These are phyloP conservation scores for Candidula unifasciata DNA, from an alignment of 2,888 invertebrate species.

Conservation along the genomic window DNA sequence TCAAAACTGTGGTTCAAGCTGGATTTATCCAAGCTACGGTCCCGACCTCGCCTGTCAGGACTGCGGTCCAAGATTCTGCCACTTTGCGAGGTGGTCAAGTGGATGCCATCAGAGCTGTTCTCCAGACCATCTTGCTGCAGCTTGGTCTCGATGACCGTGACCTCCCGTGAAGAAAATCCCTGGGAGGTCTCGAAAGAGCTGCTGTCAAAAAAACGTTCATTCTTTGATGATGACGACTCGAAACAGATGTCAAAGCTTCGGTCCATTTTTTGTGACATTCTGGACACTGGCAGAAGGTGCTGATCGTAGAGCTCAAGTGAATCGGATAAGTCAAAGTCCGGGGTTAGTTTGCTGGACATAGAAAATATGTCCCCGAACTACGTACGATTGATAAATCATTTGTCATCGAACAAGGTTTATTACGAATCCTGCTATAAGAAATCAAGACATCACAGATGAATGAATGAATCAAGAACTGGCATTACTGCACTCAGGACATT, in stretches of 20 bases:
- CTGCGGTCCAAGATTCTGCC: slow-evolving; percentile 11
- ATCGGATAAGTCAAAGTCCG: neutral
- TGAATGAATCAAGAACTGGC: too few relatives aligned
- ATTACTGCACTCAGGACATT: too few relatives aligned
- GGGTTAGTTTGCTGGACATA: slow-evolving; percentile 3
- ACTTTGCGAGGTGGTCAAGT: neutral
- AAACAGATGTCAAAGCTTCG: neutral
- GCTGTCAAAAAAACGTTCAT: slow-evolving; percentile 19
- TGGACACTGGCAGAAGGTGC: neutral
- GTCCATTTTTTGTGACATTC: neutral
- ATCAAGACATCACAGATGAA: neutral
- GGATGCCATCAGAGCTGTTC: neutral
- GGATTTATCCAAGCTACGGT: slow-evolving; percentile 8
- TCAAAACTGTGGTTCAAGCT: neutral
- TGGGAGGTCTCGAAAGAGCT: neutral
- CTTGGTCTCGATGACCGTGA: neutral
- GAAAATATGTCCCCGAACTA: too few relatives aligned
- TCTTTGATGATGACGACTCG: neutral
- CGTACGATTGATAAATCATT: too few relatives aligned
- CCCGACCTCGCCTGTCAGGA: neutral
- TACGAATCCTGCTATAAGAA: neutral
- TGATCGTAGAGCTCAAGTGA: neutral
- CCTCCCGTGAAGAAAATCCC: neutral
- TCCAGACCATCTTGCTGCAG: neutral
- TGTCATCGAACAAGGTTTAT: too few relatives aligned